These are phyloP conservation scores for Synanceia verrucosa DNA, from an alignment of 2,797 vertebrate species.

Conservation along the genomic window DNA sequence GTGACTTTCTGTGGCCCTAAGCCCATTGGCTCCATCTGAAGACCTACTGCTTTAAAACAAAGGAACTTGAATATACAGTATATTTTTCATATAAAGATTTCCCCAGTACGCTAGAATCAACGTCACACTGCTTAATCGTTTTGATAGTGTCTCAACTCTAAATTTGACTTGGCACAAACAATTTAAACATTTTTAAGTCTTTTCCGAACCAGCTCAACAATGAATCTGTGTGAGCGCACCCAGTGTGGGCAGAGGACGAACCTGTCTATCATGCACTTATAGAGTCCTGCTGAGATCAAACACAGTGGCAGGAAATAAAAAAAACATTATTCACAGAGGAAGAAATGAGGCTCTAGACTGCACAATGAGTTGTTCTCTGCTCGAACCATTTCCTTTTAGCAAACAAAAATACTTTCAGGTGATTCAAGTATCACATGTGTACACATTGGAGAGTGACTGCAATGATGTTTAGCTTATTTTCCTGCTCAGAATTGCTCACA, in stretches of 20 bases:
- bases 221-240: constrained; percentile 6
- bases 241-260: constrained; percentile 40
- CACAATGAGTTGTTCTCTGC: constrained; percentile 30
- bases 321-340: constrained; percentile 25
- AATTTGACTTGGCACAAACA: neutral
- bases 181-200: neutral
- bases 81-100: neutral
- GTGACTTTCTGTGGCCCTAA: neutral
- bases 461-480: constrained; percentile 47
- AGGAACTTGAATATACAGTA: neutral
- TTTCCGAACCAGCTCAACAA: neutral
- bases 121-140: neutral
- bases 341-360: constrained; percentile 35
- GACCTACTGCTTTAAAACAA: neutral
- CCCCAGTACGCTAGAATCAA: too few relatives aligned
- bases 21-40: neutral
- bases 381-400: constrained; percentile 26
- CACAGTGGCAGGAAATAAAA: constrained; percentile 38
- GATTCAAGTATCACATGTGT: constrained; percentile 16
- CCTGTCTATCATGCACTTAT: constrained; percentile 53
- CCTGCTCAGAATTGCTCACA: neutral
- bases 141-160: neutral
- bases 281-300: constrained; percentile 52
- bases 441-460: constrained; percentile 17
- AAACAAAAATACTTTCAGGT: constrained; percentile 30